These are phyloP conservation scores for Halcyon malimbica DNA, from an alignment of 2,113 vertebrate genomes.

Conservation along the genomic window DNA sequence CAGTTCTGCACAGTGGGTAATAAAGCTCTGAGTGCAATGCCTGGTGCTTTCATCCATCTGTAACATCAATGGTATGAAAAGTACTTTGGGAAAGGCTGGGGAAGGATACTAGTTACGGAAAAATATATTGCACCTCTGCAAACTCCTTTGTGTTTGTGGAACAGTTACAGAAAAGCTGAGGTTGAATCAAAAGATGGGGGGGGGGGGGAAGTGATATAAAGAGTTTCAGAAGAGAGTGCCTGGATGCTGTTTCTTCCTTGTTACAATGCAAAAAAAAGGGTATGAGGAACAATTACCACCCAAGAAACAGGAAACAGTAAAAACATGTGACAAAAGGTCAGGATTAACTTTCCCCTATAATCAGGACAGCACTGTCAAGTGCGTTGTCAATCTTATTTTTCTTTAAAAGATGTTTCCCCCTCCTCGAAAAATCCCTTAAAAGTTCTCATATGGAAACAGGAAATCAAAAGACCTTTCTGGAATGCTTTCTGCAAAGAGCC, in stretches of 20 bases:
- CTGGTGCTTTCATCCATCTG: neutral
- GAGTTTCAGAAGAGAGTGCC: neutral
- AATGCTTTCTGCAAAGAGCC: neutral
- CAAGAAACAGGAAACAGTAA: neutral
- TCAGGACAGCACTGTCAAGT: neutral
- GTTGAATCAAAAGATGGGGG: neutral
- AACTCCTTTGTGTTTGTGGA: neutral
- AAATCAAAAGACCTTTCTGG: slow-evolving; percentile 30
- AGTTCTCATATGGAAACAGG: neutral
- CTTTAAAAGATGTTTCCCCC: neutral
- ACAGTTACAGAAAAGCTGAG: neutral
- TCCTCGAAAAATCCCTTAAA: neutral
- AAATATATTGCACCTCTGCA: neutral
- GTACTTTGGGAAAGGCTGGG: neutral
- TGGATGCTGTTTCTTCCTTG: neutral
- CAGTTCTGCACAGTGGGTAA: neutral
- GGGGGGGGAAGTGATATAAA: neutral
- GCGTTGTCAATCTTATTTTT: neutral
- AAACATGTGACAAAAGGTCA: neutral
- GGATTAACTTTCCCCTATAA: neutral
- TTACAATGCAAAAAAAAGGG: neutral
- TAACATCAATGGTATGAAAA: fast-evolving
- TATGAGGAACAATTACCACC: neutral
- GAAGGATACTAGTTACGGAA: neutral
- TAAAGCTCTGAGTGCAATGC: neutral